phyloP scores from a whole-genome alignment of 1,140 invertebrate genomes.

The Drosophila setifemur region DNA sequence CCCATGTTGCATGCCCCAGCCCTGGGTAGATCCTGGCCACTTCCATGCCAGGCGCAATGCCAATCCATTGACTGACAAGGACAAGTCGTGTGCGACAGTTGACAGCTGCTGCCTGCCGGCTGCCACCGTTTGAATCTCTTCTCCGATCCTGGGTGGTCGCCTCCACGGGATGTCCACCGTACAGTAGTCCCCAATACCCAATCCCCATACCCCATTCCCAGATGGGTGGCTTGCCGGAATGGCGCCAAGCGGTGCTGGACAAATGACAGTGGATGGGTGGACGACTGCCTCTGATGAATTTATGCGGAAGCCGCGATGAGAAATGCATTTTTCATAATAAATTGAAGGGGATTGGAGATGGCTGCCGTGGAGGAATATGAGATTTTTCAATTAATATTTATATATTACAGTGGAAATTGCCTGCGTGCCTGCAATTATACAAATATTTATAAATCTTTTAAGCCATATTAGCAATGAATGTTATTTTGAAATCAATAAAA shows the following conservation, averaged over 20 bases:
- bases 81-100: constrained; percentile 79
- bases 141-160: constrained; percentile 30
- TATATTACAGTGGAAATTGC: constrained; percentile 17
- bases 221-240: constrained; percentile 12
- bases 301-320: constrained; percentile 65
- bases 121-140: constrained; percentile 60
- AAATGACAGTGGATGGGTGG: constrained; percentile 68
- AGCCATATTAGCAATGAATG: no score
- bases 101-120: constrained; percentile 72
- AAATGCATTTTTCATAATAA: constrained; percentile 78
- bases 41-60: constrained; percentile 30
- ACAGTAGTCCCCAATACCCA: constrained; percentile 33
- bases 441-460: no score
- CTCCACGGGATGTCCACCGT: constrained; percentile 33
- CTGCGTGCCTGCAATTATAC: no score
- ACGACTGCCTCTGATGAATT: constrained; percentile 71
- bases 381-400: constrained; percentile 51
- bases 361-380: constrained; percentile 23
- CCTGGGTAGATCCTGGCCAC: background rate
- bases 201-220: background rate
- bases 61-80: constrained; percentile 74
- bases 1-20: background rate
- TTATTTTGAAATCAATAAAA: no score
- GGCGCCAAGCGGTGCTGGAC: constrained; percentile 51
- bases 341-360: constrained; percentile 42